Evolutionary conservation across 2,797 vertebrate species (phyloP).

Genomic region (Amblyraja radiata): DNA sequence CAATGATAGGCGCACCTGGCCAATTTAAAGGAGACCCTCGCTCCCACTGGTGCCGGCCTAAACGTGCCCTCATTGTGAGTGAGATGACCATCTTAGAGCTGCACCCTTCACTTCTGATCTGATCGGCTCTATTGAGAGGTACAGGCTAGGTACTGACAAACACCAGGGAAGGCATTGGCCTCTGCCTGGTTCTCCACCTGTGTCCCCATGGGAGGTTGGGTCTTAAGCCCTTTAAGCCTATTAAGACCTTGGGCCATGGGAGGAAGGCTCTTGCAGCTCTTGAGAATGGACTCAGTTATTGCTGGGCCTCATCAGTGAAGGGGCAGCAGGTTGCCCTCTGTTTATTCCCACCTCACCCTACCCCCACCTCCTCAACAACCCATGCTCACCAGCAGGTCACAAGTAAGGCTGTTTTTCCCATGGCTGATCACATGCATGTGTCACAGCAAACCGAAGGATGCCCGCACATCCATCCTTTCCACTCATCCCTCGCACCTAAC

Average conservation of each 20-base stretch:
- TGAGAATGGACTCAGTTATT: no score
- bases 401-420: neutral
- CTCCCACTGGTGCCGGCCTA: neutral
- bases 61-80: neutral
- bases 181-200: no score
- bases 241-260: no score
- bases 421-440: neutral
- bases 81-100: neutral
- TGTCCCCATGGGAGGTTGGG: neutral
- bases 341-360: neutral
- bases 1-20: neutral
- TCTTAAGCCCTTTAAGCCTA: neutral
- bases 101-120: no score
- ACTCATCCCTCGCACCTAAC: neutral
- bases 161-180: neutral
- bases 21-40: neutral
- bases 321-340: neutral
- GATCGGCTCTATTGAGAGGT: neutral
- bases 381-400: neutral
- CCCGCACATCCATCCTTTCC: neutral
- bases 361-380: neutral
- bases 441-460: neutral
- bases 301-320: neutral
- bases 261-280: no score
- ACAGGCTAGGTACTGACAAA: neutral